Evolutionary conservation across 2,113 vertebrate genomes (phyloP).

Genomic region (Salvelinus namaycush): DNA sequence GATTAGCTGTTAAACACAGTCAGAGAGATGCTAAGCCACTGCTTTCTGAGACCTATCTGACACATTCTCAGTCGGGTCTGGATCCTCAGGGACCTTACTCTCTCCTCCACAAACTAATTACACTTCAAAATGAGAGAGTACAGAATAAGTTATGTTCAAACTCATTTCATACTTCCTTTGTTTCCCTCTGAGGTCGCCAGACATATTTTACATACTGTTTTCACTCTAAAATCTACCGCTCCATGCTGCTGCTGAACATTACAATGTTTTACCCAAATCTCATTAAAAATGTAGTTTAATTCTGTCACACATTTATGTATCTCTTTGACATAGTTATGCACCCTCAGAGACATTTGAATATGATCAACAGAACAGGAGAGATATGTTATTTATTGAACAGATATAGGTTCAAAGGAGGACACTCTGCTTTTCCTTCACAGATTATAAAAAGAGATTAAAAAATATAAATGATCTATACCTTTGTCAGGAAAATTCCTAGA

Average conservation of each 20-base stretch:
- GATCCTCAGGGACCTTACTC: neutral
- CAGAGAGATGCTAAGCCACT: neutral
- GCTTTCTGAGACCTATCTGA: neutral
- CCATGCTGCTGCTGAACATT: neutral
- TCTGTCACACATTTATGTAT: neutral
- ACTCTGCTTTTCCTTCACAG: neutral
- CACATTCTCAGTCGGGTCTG: neutral
- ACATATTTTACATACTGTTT: neutral
- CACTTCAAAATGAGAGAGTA: neutral
- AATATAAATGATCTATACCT: neutral
- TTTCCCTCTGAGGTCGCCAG: neutral
- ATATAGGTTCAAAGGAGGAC: neutral
- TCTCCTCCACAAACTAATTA: neutral
- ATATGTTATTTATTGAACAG: constrained; percentile 1
- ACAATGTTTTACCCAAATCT: neutral
- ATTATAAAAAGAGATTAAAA: neutral
- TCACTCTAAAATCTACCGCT: neutral
- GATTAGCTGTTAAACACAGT: neutral
- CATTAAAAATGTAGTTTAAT: neutral
- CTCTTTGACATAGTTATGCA: neutral
- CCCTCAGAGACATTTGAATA: neutral
- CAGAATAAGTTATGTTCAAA: neutral
- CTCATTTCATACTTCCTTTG: neutral
- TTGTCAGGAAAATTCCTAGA: too few relatives aligned
- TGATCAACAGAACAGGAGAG: neutral